Conservation (phyloP, 2,797 vertebrate genomes). For the Acanthurus lineatus region DNA sequence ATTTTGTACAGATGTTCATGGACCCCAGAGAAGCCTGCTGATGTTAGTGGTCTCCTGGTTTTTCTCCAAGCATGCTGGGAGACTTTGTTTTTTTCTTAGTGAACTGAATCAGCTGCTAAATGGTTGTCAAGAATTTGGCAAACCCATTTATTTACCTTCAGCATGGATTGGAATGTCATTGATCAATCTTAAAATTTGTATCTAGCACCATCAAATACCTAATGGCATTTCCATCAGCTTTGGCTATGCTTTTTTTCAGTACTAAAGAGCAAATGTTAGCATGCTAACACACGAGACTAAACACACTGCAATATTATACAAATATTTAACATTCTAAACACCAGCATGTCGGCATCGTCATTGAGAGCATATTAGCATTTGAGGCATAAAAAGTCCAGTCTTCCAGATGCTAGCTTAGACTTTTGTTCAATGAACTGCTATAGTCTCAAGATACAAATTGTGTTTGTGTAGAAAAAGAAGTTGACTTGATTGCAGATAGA, state of each 20-base stretch:
- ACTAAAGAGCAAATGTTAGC: not conserved
- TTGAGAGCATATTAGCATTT: not conserved
- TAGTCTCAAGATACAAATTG: constrained; percentile 8
- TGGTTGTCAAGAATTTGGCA: not conserved
- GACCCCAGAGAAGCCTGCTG: not conserved
- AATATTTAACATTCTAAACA: not conserved
- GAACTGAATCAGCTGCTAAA: too few species aligned
- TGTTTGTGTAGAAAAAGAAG: constrained; percentile 2
- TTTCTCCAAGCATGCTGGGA: not conserved
- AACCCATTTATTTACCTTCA: not conserved
- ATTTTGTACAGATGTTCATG: not conserved
- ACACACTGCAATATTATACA: not conserved
- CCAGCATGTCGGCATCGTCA: too few species aligned
- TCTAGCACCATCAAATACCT: not conserved
- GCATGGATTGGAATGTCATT: not conserved
- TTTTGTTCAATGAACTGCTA: not conserved
- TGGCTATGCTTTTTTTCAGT: not conserved
- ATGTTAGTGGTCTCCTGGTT: not conserved
- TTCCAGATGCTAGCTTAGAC: not conserved
- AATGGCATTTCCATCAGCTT: not conserved
- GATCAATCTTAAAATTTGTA: not conserved
- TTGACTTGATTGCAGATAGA: not conserved
- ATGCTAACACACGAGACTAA: too few species aligned
- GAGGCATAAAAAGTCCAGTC: not conserved
- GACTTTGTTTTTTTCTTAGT: too few species aligned